Base-by-base conservation (phyloP, 2,888 invertebrate genomes). In the Cepaea hortensis region DNA sequence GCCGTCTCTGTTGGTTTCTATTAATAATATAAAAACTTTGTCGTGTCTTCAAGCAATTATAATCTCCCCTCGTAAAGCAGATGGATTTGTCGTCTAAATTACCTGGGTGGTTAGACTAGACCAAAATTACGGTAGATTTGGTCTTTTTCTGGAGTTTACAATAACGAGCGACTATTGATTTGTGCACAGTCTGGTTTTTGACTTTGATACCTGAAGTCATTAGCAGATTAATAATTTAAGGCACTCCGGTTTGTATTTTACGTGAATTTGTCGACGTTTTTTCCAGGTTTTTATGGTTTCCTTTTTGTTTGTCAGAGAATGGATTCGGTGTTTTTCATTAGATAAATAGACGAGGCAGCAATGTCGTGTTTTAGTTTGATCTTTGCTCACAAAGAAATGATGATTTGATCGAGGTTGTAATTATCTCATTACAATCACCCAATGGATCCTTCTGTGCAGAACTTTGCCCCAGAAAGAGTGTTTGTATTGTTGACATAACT, bases 161-260 rank as follows among this genome's bases (percentile, higher is more conserved):
- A 65, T 79, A 35, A 79, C 79, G 15, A 62, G 62, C 79, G 35
- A 6, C 15, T 61, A 82, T 82, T 55, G 82, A 82, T 82, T 62
- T 15, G 11, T 6, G 11, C n/a, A 68, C 11, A n/a, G 55, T n/a
- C 55, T 46, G 5, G 82, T 70, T 61, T 35, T 15, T 50, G 70
- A 55, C 70, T 70, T 70, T 72, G 55, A 73, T 55, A 70, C 13
- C 61, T 73, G 23, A 72, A 72, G 61, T 82, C 82, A 82, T 82
- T 82, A 82, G 73, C 82, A 82, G 70, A 72, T 82, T 73, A 82
- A 82, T 70, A 82, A 70, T 82, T 82, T 55, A 82, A 82, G 82
- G 72, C 72, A 55, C n/a, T 23, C 9, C 23, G 9, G 23, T 48
- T 61, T 55, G 73, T 13, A 82, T 9, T 20, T 73, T 48, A 77